Evolutionary conservation across 2,113 vertebrate species (phyloP).

Genomic region (Mungos mungo): DNA sequence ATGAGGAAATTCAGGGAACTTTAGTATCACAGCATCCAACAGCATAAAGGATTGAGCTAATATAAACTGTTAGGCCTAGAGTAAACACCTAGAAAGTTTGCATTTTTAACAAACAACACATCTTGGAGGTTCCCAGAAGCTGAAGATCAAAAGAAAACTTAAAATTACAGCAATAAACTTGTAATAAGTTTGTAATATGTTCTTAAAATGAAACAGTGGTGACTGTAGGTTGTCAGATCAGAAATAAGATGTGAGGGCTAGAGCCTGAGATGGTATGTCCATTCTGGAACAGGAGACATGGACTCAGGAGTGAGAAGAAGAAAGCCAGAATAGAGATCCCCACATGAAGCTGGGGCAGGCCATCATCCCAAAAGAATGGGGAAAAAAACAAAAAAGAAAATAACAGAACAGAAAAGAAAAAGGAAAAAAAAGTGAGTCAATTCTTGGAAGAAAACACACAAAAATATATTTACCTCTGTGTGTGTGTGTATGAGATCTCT

Average conservation of each 20-base stretch:
- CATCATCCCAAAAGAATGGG: neutral
- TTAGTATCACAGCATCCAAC: neutral
- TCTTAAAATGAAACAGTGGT: neutral
- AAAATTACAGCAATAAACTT: neutral
- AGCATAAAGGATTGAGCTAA: neutral
- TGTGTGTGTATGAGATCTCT: neutral
- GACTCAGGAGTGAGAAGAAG: neutral
- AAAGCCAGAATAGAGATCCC: neutral
- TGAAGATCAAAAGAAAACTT: neutral
- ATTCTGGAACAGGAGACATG: accelerated
- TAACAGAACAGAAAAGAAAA: neutral
- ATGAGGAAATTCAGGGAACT: neutral
- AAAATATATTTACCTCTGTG: neutral
- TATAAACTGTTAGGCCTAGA: neutral
- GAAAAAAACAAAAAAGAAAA: neutral
- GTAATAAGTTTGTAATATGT: neutral
- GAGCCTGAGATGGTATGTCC: too few species aligned
- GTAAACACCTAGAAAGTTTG: neutral
- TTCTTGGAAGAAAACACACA: neutral
- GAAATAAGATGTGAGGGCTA: too few species aligned
- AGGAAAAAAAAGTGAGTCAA: neutral
- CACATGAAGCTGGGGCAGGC: neutral
- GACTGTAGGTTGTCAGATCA: too few species aligned
- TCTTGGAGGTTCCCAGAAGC: neutral
- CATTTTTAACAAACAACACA: neutral